Base-by-base conservation (phyloP, 2,797 vertebrate genomes). In the Pseudochirops corinnae region DNA sequence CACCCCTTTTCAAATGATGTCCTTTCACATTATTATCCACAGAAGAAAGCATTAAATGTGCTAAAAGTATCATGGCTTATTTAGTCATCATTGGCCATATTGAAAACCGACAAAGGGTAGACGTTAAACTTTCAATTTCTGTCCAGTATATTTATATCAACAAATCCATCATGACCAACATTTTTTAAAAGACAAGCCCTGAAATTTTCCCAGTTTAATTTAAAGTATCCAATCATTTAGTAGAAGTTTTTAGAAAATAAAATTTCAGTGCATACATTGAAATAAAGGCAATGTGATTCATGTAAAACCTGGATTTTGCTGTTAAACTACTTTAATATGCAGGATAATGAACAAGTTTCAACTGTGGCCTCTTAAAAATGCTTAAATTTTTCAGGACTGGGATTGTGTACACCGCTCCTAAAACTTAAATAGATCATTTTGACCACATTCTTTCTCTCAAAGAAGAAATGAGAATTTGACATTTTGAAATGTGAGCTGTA, bases 201-300 rank as follows among this genome's bases (percentile, higher is more conserved):
- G 39, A 87, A 50, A 50, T 46, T 46, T 46, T 87, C 39, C 10
- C 74, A 82, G 39, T 1, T 50, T 87, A 87, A 96, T 96, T 93
- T 56, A 93, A 93, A 92, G 93, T 93, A 91, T 67, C 55, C 55
- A 93, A 93, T 0, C 9, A 29, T n/a, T 93, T 1, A 7, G 6
- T n/a, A 95, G 21, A 93, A 31, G 92, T 93, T 92, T 50, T 24
- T 93, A 95, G 39, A 93, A 95, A 62, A 97, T 90, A 96, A 95
- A 93, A 52, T 31, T 1, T 57, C 31, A 1, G 24, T 52, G 1
- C 46, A 93, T 62, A 92, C 92, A 14, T 13, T 91, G 95, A 94
- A 58, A 67, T 93, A 93, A 94, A 96, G 95, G 18, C 29, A 55
- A 3, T 94, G 1, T 92, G 5, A 94, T 95, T 56, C 96, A 96